A percentile compares a stretch with the other conserved stretches of the same genome.
Conservation (phyloP, 2,113 vertebrate genomes). For the Synchiropus splendidus region DNA sequence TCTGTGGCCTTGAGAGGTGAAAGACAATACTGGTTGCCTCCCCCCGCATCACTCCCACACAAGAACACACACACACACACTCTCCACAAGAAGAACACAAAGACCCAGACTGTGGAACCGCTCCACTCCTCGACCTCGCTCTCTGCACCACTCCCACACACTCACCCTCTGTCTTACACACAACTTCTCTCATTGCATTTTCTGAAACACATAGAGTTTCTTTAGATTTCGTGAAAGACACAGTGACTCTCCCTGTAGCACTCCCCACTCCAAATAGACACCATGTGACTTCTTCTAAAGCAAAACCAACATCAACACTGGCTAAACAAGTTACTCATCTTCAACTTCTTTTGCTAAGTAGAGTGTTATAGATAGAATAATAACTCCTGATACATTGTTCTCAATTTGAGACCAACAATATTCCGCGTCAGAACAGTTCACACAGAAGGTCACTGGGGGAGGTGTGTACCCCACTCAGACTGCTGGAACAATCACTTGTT, state of each 20-base stretch:
- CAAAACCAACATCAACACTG: too few species aligned
- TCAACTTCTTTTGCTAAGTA: too few species aligned
- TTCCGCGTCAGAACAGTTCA: too few species aligned
- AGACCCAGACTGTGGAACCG: slow-evolving; percentile 36
- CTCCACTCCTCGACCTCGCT: slow-evolving; percentile 36
- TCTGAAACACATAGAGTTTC: slow-evolving; percentile 8
- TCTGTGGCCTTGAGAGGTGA: slow-evolving; percentile 54
- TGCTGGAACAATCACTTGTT: too few species aligned
- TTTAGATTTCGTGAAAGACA: slow-evolving; percentile 3
- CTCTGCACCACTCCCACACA: slow-evolving; percentile 37
- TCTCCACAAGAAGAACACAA: slow-evolving; percentile 1
- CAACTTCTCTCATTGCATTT: background rate
- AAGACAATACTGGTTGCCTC: slow-evolving; percentile 37
- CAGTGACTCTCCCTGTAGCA: slow-evolving; percentile 11
- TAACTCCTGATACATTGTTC: too few species aligned
- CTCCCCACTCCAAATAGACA: background rate
- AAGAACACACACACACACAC: slow-evolving; percentile 13
- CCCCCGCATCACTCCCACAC: slow-evolving; percentile 8
- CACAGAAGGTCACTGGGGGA: too few species aligned
- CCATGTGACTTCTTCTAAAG: too few species aligned
- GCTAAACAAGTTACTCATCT: too few species aligned
- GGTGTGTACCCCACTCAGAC: too few species aligned
- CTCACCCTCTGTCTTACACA: slow-evolving; percentile 7
- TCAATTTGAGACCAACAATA: too few species aligned
- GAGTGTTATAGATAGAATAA: too few species aligned